phyloP scores from a whole-genome alignment of 2,797 vertebrate species.

The Tapirus indicus region DNA sequence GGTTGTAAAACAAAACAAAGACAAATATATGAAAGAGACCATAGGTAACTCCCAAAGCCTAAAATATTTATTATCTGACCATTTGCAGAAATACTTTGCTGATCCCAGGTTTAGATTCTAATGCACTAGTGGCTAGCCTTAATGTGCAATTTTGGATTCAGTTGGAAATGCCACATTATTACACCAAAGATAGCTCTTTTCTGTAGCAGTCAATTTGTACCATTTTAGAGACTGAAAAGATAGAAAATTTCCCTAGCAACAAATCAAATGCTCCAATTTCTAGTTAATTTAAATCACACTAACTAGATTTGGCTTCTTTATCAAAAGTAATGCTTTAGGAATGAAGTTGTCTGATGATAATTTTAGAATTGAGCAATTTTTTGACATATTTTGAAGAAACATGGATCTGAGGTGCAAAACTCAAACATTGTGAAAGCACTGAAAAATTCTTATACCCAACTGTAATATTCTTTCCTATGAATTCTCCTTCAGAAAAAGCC shows the following conservation, averaged over 20 bases:
- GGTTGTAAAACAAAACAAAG: constrained; percentile 39
- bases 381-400: constrained; percentile 49
- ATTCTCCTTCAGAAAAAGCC: not conserved
- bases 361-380: constrained; percentile 51
- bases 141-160: constrained; percentile 82
- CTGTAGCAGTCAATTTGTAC: constrained; percentile 60
- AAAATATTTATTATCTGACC: constrained; percentile 64
- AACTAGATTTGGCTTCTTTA: constrained; percentile 68
- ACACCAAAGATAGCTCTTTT: constrained; percentile 73
- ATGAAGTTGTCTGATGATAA: not conserved
- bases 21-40: constrained; percentile 20
- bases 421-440: not conserved
- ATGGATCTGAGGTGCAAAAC: constrained; percentile 25
- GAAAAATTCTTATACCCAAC: constrained; percentile 73
- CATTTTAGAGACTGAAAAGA: constrained; percentile 75
- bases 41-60: not conserved
- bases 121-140: constrained; percentile 85
- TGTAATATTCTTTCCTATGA: constrained; percentile 60
- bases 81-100: constrained; percentile 21
- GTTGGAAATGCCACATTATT: constrained; percentile 77
- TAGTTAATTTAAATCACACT: constrained; percentile 48
- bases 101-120: constrained; percentile 67
- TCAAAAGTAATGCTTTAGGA: constrained; percentile 64
- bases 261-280: constrained; percentile 74
- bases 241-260: constrained; percentile 69